A percentile compares a stretch with the other conserved stretches of the same genome.
Conservation (phyloP, 2,113 vertebrate species). For the Psilopsiagon aymara region DNA sequence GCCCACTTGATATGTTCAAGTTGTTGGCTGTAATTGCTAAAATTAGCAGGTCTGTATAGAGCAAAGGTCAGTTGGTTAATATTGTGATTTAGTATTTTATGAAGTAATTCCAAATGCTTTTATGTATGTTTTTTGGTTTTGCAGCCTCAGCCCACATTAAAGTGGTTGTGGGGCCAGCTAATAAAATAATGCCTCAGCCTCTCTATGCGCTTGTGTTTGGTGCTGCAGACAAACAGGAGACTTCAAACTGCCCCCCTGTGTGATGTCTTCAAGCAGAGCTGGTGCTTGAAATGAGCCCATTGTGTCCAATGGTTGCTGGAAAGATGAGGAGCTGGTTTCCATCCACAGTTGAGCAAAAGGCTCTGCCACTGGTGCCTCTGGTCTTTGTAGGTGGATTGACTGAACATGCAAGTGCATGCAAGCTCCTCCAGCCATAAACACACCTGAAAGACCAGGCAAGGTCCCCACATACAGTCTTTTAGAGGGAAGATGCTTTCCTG, state of each 20-base stretch:
- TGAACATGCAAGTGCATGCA: too few species aligned
- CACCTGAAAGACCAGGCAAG: neutral
- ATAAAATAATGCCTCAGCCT: slow-evolving; percentile 61
- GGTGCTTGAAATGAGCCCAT: neutral
- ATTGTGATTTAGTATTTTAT: slow-evolving; percentile 77
- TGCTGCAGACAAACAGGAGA: neutral
- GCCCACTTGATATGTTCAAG: slow-evolving; percentile 87
- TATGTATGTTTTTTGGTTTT: slow-evolving; percentile 69
- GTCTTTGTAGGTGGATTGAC: accelerated
- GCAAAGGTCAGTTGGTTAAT: slow-evolving; percentile 88
- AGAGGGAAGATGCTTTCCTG: neutral
- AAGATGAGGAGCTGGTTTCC: neutral
- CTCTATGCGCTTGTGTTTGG: accelerated
- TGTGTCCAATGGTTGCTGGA: neutral
- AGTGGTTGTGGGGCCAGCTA: slow-evolving; percentile 58
- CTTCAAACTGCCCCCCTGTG: neutral
- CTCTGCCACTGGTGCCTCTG: neutral
- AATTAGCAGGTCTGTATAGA: slow-evolving; percentile 87
- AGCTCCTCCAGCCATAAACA: neutral
- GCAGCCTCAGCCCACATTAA: slow-evolving; percentile 66
- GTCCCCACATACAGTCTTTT: neutral
- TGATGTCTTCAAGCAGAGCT: neutral
- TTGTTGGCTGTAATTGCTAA: slow-evolving; percentile 85
- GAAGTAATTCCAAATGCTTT: slow-evolving; percentile 75
- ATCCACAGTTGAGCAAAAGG: neutral